A percentile compares a stretch with the other conserved stretches of the same genome.
phyloP scores from a whole-genome alignment of 2,113 vertebrate genomes.

The Tragelaphus strepsiceros region DNA sequence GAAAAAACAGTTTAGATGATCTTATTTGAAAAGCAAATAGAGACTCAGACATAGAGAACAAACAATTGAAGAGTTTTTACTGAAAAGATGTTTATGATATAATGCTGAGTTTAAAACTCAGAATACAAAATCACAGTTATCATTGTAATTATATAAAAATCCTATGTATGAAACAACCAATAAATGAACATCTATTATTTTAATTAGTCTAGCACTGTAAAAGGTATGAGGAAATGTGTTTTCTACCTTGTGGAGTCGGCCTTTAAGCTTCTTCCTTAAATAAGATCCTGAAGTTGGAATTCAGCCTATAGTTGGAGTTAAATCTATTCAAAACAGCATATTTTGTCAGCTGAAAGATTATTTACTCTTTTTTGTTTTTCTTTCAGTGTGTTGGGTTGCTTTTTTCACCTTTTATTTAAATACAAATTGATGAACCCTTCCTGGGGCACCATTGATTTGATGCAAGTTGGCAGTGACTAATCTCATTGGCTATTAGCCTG shows the following conservation, averaged over 20 bases:
- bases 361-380: not conserved
- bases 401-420: conserved; percentile 11
- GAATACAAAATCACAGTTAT: not conserved
- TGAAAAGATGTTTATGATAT: not conserved
- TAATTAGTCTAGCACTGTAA: not conserved
- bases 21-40: not conserved
- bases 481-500: not conserved
- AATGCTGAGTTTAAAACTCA: not conserved
- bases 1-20: not conserved
- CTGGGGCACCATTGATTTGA: not conserved
- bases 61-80: not conserved
- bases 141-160: not conserved
- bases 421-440: not conserved
- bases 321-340: not conserved
- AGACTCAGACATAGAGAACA: not conserved
- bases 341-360: conserved; percentile 3
- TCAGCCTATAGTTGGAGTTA: not conserved
- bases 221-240: not conserved
- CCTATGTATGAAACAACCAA: not conserved
- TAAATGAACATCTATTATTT: not conserved
- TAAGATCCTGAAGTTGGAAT: not conserved
- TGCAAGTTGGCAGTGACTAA: not conserved
- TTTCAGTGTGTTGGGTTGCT: not conserved
- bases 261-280: not conserved
- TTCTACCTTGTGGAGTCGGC: not conserved